A percentile compares a stretch with the other conserved stretches of the same genome.
phyloP scores from a whole-genome alignment of 2,797 vertebrate genomes.

The Scolopax rusticola region DNA sequence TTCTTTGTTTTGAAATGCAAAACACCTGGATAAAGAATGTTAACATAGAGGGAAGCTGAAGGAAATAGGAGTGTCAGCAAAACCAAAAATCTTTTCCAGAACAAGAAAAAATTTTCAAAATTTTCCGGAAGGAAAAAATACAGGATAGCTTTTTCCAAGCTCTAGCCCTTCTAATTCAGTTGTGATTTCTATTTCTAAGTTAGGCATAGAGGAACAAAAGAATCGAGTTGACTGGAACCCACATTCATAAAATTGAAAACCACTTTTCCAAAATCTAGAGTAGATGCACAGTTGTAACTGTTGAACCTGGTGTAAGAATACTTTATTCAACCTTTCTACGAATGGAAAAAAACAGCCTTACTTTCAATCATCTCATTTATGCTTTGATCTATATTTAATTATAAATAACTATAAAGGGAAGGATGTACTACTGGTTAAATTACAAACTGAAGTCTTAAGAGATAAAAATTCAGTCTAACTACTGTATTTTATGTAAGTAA shows the following conservation, averaged over 20 bases:
- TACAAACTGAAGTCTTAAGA: background rate
- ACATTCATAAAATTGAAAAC: background rate
- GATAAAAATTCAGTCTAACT: background rate
- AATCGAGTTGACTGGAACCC: background rate
- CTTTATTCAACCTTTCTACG: background rate
- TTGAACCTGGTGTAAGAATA: background rate
- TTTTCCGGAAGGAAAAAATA: background rate
- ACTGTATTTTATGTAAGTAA: background rate
- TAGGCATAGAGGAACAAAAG: background rate
- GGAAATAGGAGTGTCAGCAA: accelerated
- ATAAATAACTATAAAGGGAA: background rate
- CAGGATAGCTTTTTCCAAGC: background rate
- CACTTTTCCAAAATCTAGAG: background rate
- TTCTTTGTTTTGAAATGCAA: background rate
- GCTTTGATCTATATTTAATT: background rate
- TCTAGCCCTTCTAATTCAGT: background rate
- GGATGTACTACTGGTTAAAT: background rate
- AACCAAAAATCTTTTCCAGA: background rate
- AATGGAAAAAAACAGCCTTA: background rate
- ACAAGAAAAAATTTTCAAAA: background rate
- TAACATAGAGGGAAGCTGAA: background rate
- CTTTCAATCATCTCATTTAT: background rate
- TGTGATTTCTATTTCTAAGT: background rate
- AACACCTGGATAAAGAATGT: background rate
- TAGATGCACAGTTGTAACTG: background rate